Evolutionary conservation across 2,888 invertebrate species (phyloP), one percentile per base, ranked within the genome.

Genomic region (Odiellus spinosus): DNA sequence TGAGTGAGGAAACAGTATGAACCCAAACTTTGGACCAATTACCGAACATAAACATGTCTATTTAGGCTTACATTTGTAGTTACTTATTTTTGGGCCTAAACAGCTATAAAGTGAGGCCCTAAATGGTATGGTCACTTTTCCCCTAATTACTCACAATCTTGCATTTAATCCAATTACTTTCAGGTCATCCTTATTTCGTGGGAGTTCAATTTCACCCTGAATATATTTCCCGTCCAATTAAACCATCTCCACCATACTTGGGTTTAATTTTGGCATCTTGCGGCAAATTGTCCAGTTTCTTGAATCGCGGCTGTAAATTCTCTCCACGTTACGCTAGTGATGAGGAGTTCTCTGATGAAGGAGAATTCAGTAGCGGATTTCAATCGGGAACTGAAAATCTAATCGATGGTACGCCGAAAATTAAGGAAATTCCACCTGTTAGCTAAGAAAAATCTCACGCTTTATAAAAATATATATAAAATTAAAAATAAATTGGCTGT

Each of bases 201-300:
- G 84, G 84, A 0, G 91, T 91, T 2, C 98, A 98, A 68, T 99
- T 82, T 69, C 98, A 99, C 68, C 98, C 98, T 0, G 98, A 99
- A 66, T 98, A 96, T 65, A 71, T 91, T 51, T 88, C 90, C 0
- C 73, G 93, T 2, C 93, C 93, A 0, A 67, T 91, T 54, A 78
- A 77, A 44, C 91, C 95, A 0, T 93, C 93, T 18, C 88, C 96
- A 3, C 91, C 91, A 6, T 99, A 95, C 67, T 70, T 95, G 55
- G 98, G 98, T 53, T 72, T 98, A 2, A 78, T 98, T 40, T 41
- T 51, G 26, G 56, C 56, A 21, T 42, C 53, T 1, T 42, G 49
- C 18, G 45, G 42, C 17, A 49, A 48, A 40, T 39, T 55, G 17
- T 17, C 34, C 11, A 15, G 35, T 12, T 52, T 47, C 42, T 40